These are phyloP conservation scores for Anodontia alba DNA, from an alignment of 2,888 invertebrate genomes.

Conservation along the genomic window DNA sequence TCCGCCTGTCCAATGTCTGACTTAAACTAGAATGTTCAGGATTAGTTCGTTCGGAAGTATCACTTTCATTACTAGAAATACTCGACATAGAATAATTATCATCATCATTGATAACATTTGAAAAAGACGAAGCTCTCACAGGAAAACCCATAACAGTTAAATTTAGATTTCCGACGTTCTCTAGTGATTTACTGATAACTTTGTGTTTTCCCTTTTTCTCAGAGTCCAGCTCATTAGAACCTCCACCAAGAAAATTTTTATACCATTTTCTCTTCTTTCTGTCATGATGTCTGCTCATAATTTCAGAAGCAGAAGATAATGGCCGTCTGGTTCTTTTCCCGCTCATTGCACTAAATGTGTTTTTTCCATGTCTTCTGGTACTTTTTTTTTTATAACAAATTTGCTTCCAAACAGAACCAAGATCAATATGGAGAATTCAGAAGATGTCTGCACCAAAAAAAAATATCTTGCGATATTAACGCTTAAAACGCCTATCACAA, in stretches of 20 bases:
- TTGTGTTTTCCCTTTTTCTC: constrained; percentile 15
- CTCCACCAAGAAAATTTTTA: constrained; percentile 37
- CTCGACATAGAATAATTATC: constrained; percentile 44
- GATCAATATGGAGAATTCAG: too few relatives aligned
- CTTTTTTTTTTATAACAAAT: too few relatives aligned
- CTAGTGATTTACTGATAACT: constrained; percentile 43
- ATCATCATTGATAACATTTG: constrained; percentile 32
- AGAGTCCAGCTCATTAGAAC: constrained; percentile 17
- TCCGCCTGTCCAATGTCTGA: not conserved
- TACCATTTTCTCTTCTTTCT: constrained; percentile 62
- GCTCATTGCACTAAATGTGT: not conserved
- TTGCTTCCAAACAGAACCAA: too few relatives aligned
- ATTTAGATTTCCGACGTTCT: constrained; percentile 49
- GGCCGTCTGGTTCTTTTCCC: constrained; percentile 52
- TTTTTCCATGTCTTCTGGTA: too few relatives aligned
- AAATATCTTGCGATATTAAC: too few relatives aligned
- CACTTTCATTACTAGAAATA: constrained; percentile 56
- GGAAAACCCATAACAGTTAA: constrained; percentile 36
- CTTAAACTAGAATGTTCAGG: not conserved
- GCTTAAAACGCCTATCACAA: too few relatives aligned
- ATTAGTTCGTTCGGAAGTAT: not conserved
- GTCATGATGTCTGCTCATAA: constrained; percentile 67
- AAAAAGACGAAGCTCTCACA: constrained; percentile 26
- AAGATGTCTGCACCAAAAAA: too few relatives aligned
- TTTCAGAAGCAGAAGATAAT: constrained; percentile 66